A percentile compares a stretch with the other conserved stretches of the same genome.
Conservation (phyloP, 1,140 invertebrate species). For the Laupala kohalensis region DNA sequence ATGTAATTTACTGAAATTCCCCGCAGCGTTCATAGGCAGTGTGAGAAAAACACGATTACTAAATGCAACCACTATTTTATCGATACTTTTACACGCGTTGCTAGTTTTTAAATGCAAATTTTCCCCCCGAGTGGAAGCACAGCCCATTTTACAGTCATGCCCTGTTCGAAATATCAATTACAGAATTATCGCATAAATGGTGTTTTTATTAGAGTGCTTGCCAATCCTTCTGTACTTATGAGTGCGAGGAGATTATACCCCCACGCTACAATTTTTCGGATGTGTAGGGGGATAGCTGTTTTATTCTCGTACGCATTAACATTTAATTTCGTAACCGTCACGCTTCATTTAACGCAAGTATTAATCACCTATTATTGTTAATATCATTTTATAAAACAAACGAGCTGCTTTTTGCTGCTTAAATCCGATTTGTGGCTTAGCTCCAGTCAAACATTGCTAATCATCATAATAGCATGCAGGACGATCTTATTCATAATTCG, state of each 20-base stretch:
- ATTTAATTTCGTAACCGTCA: neutral
- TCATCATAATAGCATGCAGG: neutral
- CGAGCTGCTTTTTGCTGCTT: neutral
- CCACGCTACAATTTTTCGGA: neutral
- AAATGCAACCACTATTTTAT: too few species aligned
- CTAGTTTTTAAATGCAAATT: neutral
- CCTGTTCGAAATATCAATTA: neutral
- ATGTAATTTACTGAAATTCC: too few species aligned
- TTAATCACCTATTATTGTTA: neutral
- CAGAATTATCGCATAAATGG: neutral
- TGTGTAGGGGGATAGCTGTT: neutral
- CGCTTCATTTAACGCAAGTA: neutral
- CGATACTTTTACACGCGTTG: neutral
- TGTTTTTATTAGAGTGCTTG: neutral
- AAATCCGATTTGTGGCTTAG: neutral
- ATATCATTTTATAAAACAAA: neutral
- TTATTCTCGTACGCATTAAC: neutral
- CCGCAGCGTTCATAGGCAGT: too few species aligned
- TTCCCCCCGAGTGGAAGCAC: neutral
- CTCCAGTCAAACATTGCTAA: neutral
- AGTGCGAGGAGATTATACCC: neutral
- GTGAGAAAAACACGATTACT: too few species aligned
- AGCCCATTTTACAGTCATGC: neutral
- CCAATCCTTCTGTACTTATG: neutral
- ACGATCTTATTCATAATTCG: neutral